Evolutionary conservation across 2,888 invertebrate genomes (phyloP).

Genomic region (Melanostoma scalare): DNA sequence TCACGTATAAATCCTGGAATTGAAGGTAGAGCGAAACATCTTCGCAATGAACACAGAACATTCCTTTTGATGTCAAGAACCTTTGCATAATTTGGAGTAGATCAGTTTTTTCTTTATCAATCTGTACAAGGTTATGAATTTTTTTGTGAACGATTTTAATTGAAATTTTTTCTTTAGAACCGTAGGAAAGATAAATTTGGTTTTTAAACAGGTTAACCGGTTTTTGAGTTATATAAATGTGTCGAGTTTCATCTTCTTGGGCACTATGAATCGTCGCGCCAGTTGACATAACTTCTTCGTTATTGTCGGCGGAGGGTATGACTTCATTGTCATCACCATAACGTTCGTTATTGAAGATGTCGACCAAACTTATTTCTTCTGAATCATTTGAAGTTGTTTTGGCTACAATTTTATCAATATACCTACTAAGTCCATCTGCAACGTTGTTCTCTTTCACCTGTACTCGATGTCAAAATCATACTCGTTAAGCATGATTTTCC

Average conservation of each 20-base stretch:
- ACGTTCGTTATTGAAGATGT: constrained; percentile 21
- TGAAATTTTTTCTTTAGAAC: constrained; percentile 8
- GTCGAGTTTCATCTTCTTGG: background rate
- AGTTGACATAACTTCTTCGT: constrained; percentile 18
- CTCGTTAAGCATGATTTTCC: background rate
- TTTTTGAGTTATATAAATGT: too few species aligned
- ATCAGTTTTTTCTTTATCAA: background rate
- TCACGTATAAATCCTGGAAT: too few species aligned
- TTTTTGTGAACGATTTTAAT: constrained; percentile 25
- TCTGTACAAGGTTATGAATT: constrained; percentile 23
- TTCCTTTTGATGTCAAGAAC: constrained; percentile 2
- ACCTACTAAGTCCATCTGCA: constrained; percentile 74
- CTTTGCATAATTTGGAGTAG: constrained; percentile 18
- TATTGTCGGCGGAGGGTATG: constrained; percentile 5
- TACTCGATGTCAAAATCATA: constrained; percentile 75
- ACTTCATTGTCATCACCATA: constrained; percentile 4
- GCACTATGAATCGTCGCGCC: constrained; percentile 23
- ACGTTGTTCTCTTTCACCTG: background rate
- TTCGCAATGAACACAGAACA: constrained; percentile 16
- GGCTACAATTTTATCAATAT: background rate
- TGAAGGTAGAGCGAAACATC: too few species aligned
- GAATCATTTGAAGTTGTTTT: too few species aligned
- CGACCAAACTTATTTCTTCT: constrained; percentile 6
- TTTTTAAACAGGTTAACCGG: too few species aligned
- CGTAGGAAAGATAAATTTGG: background rate